These are phyloP conservation scores for Nixonia krombeini DNA, from an alignment of 1,140 invertebrate species.

Conservation along the genomic window DNA sequence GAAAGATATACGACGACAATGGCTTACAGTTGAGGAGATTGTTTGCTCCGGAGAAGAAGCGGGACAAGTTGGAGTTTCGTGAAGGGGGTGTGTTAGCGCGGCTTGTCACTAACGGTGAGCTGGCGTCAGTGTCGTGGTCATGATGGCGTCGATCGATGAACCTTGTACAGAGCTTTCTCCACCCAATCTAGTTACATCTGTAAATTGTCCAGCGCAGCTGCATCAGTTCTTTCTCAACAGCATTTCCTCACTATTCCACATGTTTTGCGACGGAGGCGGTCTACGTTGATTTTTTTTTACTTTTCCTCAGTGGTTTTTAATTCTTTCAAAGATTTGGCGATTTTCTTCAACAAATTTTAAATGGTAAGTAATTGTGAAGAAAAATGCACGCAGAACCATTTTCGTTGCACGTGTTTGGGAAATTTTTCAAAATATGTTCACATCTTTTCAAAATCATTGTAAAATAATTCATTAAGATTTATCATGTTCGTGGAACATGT, in stretches of 20 bases:
- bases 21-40: constrained; percentile 41
- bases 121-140: constrained; percentile 42
- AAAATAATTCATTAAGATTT: too few species aligned
- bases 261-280: too few species aligned
- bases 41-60: constrained; percentile 46
- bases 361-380: not conserved
- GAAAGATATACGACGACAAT: constrained; percentile 33
- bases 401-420: too few species aligned
- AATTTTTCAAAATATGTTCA: too few species aligned
- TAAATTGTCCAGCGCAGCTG: constrained; percentile 29
- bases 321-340: not conserved
- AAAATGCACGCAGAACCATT: too few species aligned
- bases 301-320: constrained; percentile 12
- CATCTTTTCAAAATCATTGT: too few species aligned
- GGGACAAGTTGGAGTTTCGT: constrained; percentile 39
- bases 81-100: constrained; percentile 24
- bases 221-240: constrained; percentile 21
- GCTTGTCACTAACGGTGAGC: constrained; percentile 39
- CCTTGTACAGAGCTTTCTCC: constrained; percentile 34
- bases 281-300: too few species aligned
- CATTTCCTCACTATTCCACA: constrained; percentile 11
- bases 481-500: too few species aligned
- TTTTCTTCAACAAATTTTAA: not conserved
- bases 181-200: constrained; percentile 40
- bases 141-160: constrained; percentile 47